Conservation (phyloP, 2,113 vertebrate genomes). For the Ptyas mucosa region DNA sequence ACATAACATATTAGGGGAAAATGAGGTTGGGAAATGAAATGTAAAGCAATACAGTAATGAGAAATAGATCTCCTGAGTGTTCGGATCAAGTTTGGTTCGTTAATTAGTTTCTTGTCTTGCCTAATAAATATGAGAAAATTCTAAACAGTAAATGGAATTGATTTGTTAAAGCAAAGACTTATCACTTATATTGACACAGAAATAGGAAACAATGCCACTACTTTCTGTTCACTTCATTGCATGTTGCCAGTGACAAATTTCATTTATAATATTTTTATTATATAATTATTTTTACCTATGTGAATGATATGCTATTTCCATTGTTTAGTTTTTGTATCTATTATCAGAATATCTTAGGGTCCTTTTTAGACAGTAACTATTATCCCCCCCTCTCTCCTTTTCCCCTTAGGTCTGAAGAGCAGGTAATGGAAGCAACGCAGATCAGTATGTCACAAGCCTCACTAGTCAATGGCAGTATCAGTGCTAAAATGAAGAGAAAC, state of each 20-base stretch:
- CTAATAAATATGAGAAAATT: constrained; percentile 45
- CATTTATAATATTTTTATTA: constrained; percentile 17
- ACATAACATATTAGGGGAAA: constrained; percentile 44
- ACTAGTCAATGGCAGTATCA: constrained; percentile 45
- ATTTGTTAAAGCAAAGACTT: constrained; percentile 44
- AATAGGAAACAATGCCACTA: constrained; percentile 17
- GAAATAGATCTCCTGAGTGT: constrained; percentile 59
- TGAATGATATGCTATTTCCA: neutral
- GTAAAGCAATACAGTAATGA: constrained; percentile 49
- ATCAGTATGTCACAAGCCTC: constrained; percentile 50
- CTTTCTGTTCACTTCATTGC: constrained; percentile 9
- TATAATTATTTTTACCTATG: constrained; percentile 19
- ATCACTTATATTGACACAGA: constrained; percentile 30
- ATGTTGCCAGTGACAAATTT: constrained; percentile 28
- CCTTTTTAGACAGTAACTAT: constrained; percentile 21
- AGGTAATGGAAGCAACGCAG: constrained; percentile 63
- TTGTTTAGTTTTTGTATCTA: constrained; percentile 10
- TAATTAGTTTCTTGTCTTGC: constrained; percentile 54
- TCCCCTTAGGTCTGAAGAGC: constrained; percentile 48
- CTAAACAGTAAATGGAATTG: constrained; percentile 41
- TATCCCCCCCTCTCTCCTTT: neutral
- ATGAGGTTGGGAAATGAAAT: constrained; percentile 12
- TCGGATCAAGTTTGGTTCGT: constrained; percentile 56
- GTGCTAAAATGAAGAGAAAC: constrained; percentile 54
- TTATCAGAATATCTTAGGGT: neutral